Evolutionary conservation across 2,113 vertebrate genomes (phyloP), one percentile per base, ranked within the genome.

Genomic region (Ptilorrhoa leucosticta): DNA sequence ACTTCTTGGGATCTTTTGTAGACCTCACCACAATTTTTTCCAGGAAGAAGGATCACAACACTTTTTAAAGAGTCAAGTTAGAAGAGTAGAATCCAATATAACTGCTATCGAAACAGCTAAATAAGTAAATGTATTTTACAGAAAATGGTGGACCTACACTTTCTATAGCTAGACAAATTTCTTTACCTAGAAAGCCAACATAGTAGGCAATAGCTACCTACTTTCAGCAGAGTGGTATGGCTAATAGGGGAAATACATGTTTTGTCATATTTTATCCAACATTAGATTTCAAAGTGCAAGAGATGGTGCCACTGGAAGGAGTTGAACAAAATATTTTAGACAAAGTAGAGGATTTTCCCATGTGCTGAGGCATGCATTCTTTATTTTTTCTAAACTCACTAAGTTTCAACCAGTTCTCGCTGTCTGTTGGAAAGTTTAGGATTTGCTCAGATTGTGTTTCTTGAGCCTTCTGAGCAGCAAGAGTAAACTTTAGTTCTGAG

Each of bases 1-100:
- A 63, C 92, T 97, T 98, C 95, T 94, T 90, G 84, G 70, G 83
- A 83, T 83, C 51, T 93, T 97, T 96, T 96, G 9, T 83, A 97
- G 64, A 92, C 22, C 56, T 88, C 90, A 82, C 44, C 44, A 84
- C 53, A 58, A 15, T 78, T 97, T 95, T 80, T 47, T 87, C 37
- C 35, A 40, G 50, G 79, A 95, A 71, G 78, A 54, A 86, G 66
- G 57, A 83, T 83, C 35, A 33, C 83, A 94, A 82, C 21, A 48
- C 39, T 89, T 97, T 93, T 92, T 83, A 78, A 91, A 93, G 10
- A 91, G 16, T 76, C 71, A 75, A 20, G 23, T 58, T 88, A 45
- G 61, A 91, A 70, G 23, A 88, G 13, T 81, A 94, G 71, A 92
- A 89, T 78, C 26, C 37, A 86, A 58, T 83, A 37, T 63, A 66